Base-by-base conservation (phyloP, 1,140 invertebrate species). In the Copidosoma floridanum region DNA sequence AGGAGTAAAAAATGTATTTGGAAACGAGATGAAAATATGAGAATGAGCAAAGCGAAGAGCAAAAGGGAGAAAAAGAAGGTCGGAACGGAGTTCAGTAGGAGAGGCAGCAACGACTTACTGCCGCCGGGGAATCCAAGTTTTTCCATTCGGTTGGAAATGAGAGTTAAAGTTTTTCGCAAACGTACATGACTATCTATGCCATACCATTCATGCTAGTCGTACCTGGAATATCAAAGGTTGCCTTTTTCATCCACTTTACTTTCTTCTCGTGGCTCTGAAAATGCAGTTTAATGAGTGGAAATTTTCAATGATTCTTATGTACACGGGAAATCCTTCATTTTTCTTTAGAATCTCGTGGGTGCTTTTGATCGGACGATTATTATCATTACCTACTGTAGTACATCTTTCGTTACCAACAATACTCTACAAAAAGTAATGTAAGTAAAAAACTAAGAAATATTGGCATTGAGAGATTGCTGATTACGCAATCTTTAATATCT, bases 81-180 rank as follows among this genome's bases (percentile, higher is more conserved):
- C 23, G 26, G 26, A 16, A 20, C 6, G 14, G 54, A 41, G 35
- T 20, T 35, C 11, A 14, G 37, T 26, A 18, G 8, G 44, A 21
- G 41, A 47, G 32, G 26, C n/a, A 47, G 43, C 44, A 26, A 24
- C 44, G 47, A 62, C 53, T 62, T 62, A 62, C 47, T 14, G 60
- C 60, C 60, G 35, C 43, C 38, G 20, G 52, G 53, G 54, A 62
- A 57, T 62, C 46, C 53, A 62, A 62, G 60, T 62, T 57, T 62
- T 62, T 62, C 48, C 54, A 51, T 62, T 62, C 46, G 54, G 29
- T 44, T 62, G 53, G 60, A 50, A 62, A 62, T 62, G 52, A 56
- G 37, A 62, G 41, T 37, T 27, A 41, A 32, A 44, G 40, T 55
- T 18, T 44, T 55, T 35, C 41, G 41, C 18, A 29, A 27, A 46